Evolutionary conservation across 2,888 invertebrate species (phyloP), one percentile per base, ranked within the genome.

Genomic region (Amphipoea oculea): DNA sequence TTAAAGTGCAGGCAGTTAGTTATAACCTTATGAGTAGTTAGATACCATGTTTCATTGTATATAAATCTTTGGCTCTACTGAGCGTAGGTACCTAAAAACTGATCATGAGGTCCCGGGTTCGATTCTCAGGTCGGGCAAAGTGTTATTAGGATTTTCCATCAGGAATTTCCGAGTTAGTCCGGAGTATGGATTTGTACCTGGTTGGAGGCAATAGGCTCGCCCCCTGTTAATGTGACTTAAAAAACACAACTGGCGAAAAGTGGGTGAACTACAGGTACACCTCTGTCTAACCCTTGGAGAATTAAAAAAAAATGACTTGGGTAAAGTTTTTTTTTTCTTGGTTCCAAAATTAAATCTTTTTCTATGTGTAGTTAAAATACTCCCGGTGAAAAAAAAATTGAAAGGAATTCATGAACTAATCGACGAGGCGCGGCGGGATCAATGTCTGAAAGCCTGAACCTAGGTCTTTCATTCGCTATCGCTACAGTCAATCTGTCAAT

Each of bases 341-440:
- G 4, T 67, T 9, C 4, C 12, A 2, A 66, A 5, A 45, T 29
- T 5, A n/a, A 45, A 5, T 48, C 3, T n/a, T n/a, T 29, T 29
- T 48, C 11, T 29, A 11, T 20, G 20, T 17, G 17, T n/a, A 9
- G 17, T 42, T n/a, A 17, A 29, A 29, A 29, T n/a, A 17, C 45
- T n/a, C 17, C 7, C 23, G 5, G 20, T 42, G 20, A 20, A 9
- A 66, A 17, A 72, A 36, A 48, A 4, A 14, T 29, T 0, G 5
- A 20, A 42, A 23, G 36, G 1, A 20, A 51, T 76, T 65, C 42
- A 65, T 77, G 12, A 77, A 54, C 12, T 20, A 76, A 76, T 11
- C 4, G 11, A 11, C 4, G 2, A 54, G 12, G 6, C 11, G 40
- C 23, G 0, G 48, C 20, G 4, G 23, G 11, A 29, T n/a, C n/a